Evolutionary conservation across 2,797 vertebrate species (phyloP).

Genomic region (Tapirus indicus): DNA sequence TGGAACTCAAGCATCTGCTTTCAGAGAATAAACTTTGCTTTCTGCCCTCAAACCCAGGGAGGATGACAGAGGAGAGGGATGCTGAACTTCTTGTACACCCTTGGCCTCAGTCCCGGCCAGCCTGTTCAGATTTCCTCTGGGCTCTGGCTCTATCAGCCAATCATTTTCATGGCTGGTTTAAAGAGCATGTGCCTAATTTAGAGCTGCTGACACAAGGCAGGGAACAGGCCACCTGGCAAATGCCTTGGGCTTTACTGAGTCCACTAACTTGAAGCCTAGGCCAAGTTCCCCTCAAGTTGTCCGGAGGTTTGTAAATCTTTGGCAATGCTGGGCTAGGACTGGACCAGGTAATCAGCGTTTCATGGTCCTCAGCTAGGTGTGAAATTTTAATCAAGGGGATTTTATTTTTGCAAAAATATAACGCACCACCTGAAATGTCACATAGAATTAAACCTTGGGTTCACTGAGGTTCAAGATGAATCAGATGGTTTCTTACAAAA

Average conservation of each 20-base stretch:
- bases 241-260: slow-evolving; percentile 78
- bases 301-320: slow-evolving; percentile 82
- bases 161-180: slow-evolving; percentile 75
- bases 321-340: slow-evolving; percentile 70
- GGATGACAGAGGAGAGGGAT: background rate
- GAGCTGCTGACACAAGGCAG: slow-evolving; percentile 77
- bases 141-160: slow-evolving; percentile 48
- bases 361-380: slow-evolving; percentile 81
- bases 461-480: slow-evolving; percentile 62
- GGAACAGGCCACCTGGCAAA: slow-evolving; percentile 80
- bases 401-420: slow-evolving; percentile 78
- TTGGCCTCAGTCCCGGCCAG: background rate
- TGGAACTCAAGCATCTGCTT: slow-evolving; percentile 26
- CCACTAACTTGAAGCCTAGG: slow-evolving; percentile 69
- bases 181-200: slow-evolving; percentile 81
- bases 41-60: background rate
- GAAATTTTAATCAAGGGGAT: slow-evolving; percentile 85
- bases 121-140: slow-evolving; percentile 67
- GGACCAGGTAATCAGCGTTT: slow-evolving; percentile 81
- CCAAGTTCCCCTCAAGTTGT: slow-evolving; percentile 86
- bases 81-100: background rate
- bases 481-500: slow-evolving; percentile 41
- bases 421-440: slow-evolving; percentile 73
- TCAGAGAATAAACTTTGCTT: slow-evolving; percentile 35
- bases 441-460: slow-evolving; percentile 68